Base-by-base conservation (phyloP, 2,888 invertebrate genomes). In the Phyllotreta striolata region DNA sequence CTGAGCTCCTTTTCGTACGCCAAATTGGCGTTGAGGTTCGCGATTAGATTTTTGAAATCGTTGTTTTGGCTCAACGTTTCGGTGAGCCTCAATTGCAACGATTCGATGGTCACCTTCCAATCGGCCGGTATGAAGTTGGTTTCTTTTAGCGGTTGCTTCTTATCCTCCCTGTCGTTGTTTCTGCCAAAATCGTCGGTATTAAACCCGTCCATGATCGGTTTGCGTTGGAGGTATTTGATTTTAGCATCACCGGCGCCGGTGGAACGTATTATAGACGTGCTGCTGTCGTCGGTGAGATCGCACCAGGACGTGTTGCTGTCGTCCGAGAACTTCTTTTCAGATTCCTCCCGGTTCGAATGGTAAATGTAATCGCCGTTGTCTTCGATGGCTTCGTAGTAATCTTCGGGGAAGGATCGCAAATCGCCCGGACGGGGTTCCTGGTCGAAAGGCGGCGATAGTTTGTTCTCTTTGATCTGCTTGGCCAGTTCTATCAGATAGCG, bases 51-150 rank as follows among this genome's bases (percentile, higher is more conserved):
- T 43, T 74, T 74, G 35, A 76, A 55, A 12, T 75, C 72, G 35
- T 71, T 72, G 57, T 76, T 76, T 63, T 76, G 74, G 24, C 69
- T 64, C 35, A 70, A 62, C 6, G 73, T 76, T 67, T 75, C 76
- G 2, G 72, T 73, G 6, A 76, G 62, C 49, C 75, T 62, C 13
- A 75, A 38, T 52, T 76, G 74, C 1, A 76, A 56, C 3, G 70
- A 67, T 46, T 70, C 75, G 24, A 75, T 72, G 6, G 73, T 74
- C 35, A 71, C 71, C 51, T 75, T 76, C 74, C 73, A 74, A 58
- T 73, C 73, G 37, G 66, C 66, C 6, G 70, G 69, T 49, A 73
- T 66, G 34, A 69, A 72, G 56, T 71, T 70, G 2, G 70, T 70
- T 9, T 72, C 68, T 58, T 70, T 74, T 12, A 70, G 40, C 12